A percentile compares a stretch with the other conserved stretches of the same genome.
phyloP scores from a whole-genome alignment of 2,888 invertebrate genomes.

The Scaptodrosophila latifasciaeformis region DNA sequence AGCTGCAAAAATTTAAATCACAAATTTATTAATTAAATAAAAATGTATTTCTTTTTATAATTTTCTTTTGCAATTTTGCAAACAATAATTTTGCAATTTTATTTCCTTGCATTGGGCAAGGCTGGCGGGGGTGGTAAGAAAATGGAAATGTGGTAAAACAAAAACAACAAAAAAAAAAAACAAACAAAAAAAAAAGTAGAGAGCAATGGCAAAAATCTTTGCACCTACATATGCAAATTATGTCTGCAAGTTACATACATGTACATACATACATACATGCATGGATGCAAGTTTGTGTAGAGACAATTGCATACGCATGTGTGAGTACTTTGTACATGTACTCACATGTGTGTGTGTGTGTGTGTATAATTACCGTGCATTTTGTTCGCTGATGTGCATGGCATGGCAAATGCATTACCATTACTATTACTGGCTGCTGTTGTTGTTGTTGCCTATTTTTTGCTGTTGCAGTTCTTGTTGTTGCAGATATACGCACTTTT shows the following conservation, averaged over 20 bases:
- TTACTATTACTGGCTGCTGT: no score
- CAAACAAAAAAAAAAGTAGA: slow-evolving; percentile 4
- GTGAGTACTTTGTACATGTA: neutral
- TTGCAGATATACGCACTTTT: neutral
- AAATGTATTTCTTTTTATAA: neutral
- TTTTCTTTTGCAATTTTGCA: neutral
- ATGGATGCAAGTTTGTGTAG: neutral
- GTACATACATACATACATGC: neutral
- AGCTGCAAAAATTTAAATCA: neutral
- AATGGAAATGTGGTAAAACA: no score
- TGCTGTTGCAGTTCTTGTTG: slow-evolving; percentile 6
- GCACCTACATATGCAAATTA: neutral
- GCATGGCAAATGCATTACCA: slow-evolving; percentile 4
- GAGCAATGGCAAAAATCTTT: neutral
- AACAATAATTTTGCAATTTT: neutral
- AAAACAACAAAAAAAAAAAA: neutral
- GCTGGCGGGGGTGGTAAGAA: neutral
- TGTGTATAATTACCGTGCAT: slow-evolving; percentile 3
- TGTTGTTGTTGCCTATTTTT: slow-evolving; percentile 2
- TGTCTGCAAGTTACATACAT: neutral
- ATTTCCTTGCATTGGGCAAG: neutral
- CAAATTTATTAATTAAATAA: neutral
- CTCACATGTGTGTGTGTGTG: neutral
- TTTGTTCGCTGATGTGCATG: neutral
- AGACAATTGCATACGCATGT: neutral